These are phyloP conservation scores for Habrosyne pyritoides DNA, from an alignment of 2,888 invertebrate species.

Conservation along the genomic window DNA sequence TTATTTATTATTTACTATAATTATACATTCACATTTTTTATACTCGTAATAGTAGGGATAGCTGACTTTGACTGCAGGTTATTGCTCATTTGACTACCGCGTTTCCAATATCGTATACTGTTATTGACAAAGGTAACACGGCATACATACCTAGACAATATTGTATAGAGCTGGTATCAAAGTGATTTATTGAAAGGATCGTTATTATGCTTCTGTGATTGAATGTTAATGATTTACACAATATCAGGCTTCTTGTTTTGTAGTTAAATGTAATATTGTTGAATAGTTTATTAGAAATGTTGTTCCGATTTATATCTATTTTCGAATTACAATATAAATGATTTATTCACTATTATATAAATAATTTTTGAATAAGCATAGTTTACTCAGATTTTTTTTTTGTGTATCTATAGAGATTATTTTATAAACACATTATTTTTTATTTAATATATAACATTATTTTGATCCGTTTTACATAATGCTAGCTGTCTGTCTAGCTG, in stretches of 20 bases:
- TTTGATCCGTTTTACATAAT: no score
- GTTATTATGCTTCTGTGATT: not conserved
- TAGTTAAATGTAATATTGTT: not conserved
- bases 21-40: no score
- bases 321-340: not conserved
- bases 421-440: no score
- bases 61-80: conserved; percentile 13
- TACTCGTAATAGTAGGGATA: no score
- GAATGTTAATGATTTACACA: not conserved
- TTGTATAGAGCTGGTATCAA: not conserved
- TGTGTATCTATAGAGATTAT: no score
- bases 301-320: no score
- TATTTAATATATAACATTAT: no score
- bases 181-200: not conserved
- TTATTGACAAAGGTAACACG: conserved; percentile 2
- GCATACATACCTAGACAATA: not conserved
- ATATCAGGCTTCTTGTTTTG: not conserved
- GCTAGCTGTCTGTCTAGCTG: no score
- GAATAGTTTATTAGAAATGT: no score
- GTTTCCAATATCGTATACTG: conserved; percentile 20
- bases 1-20: no score
- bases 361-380: no score
- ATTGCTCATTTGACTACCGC: conserved; percentile 19
- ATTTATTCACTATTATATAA: not conserved
- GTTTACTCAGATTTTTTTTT: no score